Evolutionary conservation across 2,797 vertebrate species (phyloP).

Genomic region (Labroides dimidiatus): DNA sequence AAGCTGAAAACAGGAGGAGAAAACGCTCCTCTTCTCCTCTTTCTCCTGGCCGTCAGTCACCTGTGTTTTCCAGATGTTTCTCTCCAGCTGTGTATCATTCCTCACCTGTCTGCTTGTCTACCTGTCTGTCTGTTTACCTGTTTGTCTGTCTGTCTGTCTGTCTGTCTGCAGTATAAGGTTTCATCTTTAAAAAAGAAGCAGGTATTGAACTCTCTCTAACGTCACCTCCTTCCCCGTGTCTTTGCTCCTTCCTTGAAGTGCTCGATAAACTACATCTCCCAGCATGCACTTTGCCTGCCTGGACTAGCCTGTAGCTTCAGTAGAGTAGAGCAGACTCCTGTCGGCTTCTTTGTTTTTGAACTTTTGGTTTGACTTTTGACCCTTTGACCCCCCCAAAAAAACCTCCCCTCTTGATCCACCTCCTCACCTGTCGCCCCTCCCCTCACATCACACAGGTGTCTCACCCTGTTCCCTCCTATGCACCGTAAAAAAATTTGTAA

Average conservation of each 20-base stretch:
- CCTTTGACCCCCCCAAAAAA: background rate
- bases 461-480: no score
- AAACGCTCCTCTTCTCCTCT: background rate
- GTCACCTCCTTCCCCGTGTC: background rate
- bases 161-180: conserved; percentile 85
- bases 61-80: conserved; percentile 6
- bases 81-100: conserved; percentile 16
- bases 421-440: background rate
- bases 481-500: no score
- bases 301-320: conserved; percentile 28
- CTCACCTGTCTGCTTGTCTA: conserved; percentile 28
- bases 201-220: conserved; percentile 85
- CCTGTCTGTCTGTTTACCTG: conserved; percentile 42
- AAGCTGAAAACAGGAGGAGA: background rate
- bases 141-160: conserved; percentile 62
- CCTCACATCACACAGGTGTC: no score
- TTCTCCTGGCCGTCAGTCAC: background rate
- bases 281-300: conserved; percentile 77
- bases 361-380: conserved; percentile 11
- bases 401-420: background rate
- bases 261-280: conserved; percentile 55
- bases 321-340: conserved; percentile 1
- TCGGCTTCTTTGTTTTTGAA: background rate
- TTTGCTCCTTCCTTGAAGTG: conserved; percentile 5
- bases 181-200: conserved; percentile 90